Evolutionary conservation across 2,797 vertebrate species (phyloP).

Genomic region (Mallotus villosus): DNA sequence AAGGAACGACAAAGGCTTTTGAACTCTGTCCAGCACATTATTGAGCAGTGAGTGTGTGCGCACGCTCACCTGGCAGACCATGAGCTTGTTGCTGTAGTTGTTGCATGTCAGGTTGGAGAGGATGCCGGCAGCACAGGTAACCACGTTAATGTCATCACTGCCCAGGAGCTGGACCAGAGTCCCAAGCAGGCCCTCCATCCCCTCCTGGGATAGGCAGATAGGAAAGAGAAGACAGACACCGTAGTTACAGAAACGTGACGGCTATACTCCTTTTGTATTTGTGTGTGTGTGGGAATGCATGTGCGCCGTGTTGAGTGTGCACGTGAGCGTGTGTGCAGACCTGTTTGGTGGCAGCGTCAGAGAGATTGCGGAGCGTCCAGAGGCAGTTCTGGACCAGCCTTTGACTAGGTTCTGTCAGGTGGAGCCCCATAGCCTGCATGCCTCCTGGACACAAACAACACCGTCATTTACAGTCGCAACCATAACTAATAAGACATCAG

Average conservation of each 20-base stretch:
- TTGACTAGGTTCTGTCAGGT: conserved; percentile 96
- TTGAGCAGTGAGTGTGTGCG: not conserved
- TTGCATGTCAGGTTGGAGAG: conserved; percentile 99
- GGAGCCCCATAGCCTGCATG: conserved; percentile 97
- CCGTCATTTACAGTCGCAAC: not conserved
- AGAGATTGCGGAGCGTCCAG: conserved; percentile 98
- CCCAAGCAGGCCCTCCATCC: conserved; percentile 97
- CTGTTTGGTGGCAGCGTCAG: conserved; percentile 99
- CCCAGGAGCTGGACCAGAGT: conserved; percentile 96
- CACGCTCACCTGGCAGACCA: conserved; percentile 93
- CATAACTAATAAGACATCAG: not conserved
- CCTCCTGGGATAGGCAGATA: conserved; percentile 79
- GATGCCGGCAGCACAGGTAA: conserved; percentile 97
- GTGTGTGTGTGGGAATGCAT: not conserved
- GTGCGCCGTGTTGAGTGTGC: too few species aligned
- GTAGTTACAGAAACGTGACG: not conserved
- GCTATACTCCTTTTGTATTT: not conserved
- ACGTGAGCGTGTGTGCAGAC: conserved; percentile 57
- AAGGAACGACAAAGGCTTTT: too few species aligned
- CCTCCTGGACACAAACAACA: conserved; percentile 78
- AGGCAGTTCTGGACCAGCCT: conserved; percentile 99
- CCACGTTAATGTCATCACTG: conserved; percentile 97
- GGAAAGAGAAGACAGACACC: too few species aligned
- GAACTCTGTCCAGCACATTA: too few species aligned
- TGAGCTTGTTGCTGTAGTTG: conserved; percentile 99